Conservation (phyloP, 2,113 vertebrate genomes). For the Procapra przewalskii region DNA sequence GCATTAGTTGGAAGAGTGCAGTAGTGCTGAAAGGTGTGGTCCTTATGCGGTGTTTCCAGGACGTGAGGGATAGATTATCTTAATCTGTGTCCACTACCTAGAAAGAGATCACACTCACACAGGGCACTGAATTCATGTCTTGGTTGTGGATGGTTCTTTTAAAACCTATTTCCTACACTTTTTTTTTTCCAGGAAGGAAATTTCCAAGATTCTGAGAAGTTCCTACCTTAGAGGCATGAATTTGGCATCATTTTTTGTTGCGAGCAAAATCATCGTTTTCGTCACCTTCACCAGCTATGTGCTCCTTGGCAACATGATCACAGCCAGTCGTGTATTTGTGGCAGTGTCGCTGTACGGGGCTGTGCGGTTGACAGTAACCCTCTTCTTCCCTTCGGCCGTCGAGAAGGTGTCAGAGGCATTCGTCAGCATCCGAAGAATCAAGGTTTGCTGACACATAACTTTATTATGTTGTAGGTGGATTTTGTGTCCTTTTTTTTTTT, state of each 20-base stretch:
- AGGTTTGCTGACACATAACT: slow-evolving; percentile 80
- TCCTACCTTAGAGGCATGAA: slow-evolving; percentile 95
- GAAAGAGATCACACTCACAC: rapidly evolving
- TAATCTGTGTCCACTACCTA: rapidly evolving
- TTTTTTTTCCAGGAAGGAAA: slow-evolving; percentile 87
- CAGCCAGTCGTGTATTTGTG: slow-evolving; percentile 91
- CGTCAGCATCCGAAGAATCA: slow-evolving; percentile 92
- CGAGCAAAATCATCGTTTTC: slow-evolving; percentile 94
- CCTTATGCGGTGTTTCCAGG: neutral
- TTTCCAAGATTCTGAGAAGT: slow-evolving; percentile 91
- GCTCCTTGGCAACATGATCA: slow-evolving; percentile 87
- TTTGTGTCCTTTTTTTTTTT: neutral
- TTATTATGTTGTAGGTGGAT: neutral
- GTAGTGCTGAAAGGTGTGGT: neutral
- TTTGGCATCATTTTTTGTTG: slow-evolving; percentile 93
- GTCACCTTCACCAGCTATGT: slow-evolving; percentile 91
- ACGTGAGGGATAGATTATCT: neutral
- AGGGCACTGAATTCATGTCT: neutral
- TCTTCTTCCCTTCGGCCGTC: slow-evolving; percentile 93
- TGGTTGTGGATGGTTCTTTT: neutral
- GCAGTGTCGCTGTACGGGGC: slow-evolving; percentile 89
- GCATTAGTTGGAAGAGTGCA: neutral
- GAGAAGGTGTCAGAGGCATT: slow-evolving; percentile 89
- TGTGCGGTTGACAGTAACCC: slow-evolving; percentile 91
- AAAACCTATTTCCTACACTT: neutral